phyloP scores from a whole-genome alignment of 2,797 vertebrate species.

The Myiotriccus ornatus region DNA sequence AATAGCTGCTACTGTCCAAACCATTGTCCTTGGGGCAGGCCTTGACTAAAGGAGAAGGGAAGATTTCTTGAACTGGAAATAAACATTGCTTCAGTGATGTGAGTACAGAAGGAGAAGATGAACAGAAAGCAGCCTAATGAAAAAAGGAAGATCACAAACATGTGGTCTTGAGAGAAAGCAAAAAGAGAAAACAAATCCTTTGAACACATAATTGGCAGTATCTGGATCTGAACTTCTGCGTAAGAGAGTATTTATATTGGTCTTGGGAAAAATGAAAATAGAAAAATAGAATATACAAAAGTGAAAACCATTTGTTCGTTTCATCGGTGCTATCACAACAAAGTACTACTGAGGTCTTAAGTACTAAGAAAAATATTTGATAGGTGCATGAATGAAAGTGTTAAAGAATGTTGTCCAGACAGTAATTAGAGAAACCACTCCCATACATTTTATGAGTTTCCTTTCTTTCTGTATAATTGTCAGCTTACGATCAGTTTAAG shows the following conservation, averaged over 20 bases:
- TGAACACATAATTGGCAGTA: background rate
- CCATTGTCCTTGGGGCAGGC: background rate
- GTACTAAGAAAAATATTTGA: background rate
- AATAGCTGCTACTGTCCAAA: constrained; percentile 7
- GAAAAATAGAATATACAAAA: background rate
- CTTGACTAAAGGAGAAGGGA: background rate
- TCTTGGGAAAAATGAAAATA: background rate
- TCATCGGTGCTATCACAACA: background rate
- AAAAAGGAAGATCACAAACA: background rate
- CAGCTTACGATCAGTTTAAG: background rate
- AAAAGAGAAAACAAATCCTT: background rate
- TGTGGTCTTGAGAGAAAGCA: background rate
- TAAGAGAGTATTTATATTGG: background rate
- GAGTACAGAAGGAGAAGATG: background rate
- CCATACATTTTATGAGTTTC: background rate
- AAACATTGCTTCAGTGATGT: background rate
- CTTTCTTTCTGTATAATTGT: background rate
- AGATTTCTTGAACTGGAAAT: background rate
- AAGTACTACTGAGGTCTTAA: background rate
- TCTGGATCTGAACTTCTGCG: background rate
- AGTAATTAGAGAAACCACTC: background rate
- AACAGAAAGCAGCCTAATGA: background rate
- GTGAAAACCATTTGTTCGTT: background rate
- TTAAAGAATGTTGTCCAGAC: background rate
- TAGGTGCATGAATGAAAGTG: background rate